phyloP scores from a whole-genome alignment of 2,888 invertebrate species.

The Nephrotoma guestfalica region DNA sequence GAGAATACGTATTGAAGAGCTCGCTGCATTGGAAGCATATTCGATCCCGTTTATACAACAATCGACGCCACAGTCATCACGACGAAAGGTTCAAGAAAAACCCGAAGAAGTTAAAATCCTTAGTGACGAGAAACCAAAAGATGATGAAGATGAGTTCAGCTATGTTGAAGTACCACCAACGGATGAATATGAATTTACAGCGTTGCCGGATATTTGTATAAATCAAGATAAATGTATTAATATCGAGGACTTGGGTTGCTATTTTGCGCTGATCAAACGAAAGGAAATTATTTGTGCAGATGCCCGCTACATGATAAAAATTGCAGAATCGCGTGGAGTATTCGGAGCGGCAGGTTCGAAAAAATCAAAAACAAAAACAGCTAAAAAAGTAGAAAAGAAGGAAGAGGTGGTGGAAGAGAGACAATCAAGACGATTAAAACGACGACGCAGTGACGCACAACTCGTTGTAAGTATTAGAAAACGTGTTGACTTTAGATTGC shows the following conservation, averaged over 20 bases:
- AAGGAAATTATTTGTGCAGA: conserved; percentile 56
- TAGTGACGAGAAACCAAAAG: background rate
- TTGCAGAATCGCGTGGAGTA: conserved; percentile 65
- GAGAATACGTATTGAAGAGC: conserved; percentile 22
- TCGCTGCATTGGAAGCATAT: conserved; percentile 25
- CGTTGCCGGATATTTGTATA: conserved; percentile 42
- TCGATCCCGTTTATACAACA: conserved; percentile 20
- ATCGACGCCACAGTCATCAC: conserved; percentile 14
- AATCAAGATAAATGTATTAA: conserved; percentile 35
- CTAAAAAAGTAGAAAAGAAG: conserved; percentile 27
- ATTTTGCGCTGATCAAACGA: conserved; percentile 41
- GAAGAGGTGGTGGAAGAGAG: conserved; percentile 20
- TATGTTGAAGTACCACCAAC: conserved; percentile 14
- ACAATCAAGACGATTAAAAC: conserved; percentile 3
- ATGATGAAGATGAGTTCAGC: background rate
- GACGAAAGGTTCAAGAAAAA: background rate
- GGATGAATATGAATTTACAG: conserved; percentile 46
- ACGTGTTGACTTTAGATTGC: background rate
- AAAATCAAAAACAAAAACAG: conserved; percentile 28
- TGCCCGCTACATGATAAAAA: conserved; percentile 69
- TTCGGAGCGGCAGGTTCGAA: conserved; percentile 43
- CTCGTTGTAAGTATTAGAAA: background rate
- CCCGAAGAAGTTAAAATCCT: background rate
- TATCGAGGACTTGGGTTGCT: conserved; percentile 39
- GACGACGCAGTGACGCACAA: background rate